Evolutionary conservation across 2,797 vertebrate genomes (phyloP).

Genomic region (Acrossocheilus fasciatus): DNA sequence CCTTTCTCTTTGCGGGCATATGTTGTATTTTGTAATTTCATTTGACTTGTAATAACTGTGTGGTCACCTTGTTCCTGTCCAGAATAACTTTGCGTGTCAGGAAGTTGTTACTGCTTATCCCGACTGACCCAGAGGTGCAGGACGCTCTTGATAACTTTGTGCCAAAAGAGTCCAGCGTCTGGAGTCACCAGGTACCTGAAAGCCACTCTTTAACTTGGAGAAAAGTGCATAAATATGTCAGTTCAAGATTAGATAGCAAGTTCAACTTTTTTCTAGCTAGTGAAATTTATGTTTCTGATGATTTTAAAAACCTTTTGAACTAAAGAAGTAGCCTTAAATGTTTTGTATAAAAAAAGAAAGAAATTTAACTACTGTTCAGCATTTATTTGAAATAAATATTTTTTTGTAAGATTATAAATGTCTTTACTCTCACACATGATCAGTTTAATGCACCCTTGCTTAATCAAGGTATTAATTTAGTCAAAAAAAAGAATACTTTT

Average conservation of each 20-base stretch:
- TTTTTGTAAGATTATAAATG: background rate
- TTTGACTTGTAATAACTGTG: background rate
- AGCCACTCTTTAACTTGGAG: background rate
- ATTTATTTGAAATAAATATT: background rate
- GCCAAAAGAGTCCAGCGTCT: slow-evolving; percentile 86
- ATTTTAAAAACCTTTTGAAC: background rate
- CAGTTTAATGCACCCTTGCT: background rate
- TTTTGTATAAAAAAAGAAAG: background rate
- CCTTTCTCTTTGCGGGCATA: background rate
- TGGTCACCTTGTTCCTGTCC: slow-evolving; percentile 29
- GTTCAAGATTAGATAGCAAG: background rate
- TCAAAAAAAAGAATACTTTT: background rate
- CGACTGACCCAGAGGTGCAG: slow-evolving; percentile 98
- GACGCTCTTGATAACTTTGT: slow-evolving; percentile 94
- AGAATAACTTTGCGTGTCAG: slow-evolving; percentile 98
- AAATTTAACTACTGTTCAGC: background rate
- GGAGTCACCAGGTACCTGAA: slow-evolving; percentile 81
- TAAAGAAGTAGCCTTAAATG: background rate
- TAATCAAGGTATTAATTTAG: background rate
- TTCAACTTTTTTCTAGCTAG: background rate
- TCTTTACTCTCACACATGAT: background rate
- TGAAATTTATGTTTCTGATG: background rate
- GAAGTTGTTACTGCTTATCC: slow-evolving; percentile 94
- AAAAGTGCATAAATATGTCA: background rate
- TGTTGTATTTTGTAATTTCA: background rate